A percentile compares a stretch with the other conserved stretches of the same genome.
These are phyloP conservation scores for Cephus rjabovi DNA, from an alignment of 2,888 invertebrate genomes.

Conservation along the genomic window DNA sequence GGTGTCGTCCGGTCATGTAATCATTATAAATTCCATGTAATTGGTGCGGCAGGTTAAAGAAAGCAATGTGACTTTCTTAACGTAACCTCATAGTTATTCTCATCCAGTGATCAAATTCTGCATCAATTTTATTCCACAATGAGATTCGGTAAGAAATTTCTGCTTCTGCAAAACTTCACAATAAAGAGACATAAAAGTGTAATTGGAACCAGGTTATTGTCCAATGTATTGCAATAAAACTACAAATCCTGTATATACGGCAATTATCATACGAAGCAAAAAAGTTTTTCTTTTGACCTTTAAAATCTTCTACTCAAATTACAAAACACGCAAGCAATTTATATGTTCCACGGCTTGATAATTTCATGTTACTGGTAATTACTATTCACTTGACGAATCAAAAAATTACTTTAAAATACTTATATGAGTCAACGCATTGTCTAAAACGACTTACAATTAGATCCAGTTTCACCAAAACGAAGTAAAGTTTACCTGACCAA, in stretches of 20 bases:
- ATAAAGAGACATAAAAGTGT: background rate
- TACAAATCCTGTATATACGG: too few species aligned
- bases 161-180: background rate
- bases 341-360: background rate
- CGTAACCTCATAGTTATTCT: background rate
- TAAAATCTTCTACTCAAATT: too few species aligned
- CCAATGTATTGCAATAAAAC: too few species aligned
- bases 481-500: background rate
- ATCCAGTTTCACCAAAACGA: too few species aligned
- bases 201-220: background rate
- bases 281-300: too few species aligned
- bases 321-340: background rate
- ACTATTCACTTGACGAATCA: background rate
- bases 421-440: too few species aligned
- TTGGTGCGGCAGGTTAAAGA: background rate
- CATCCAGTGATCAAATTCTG: background rate
- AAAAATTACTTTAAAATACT: background rate
- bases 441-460: too few species aligned
- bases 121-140: background rate
- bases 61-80: constrained; percentile 2
- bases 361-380: background rate
- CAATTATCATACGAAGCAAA: too few species aligned
- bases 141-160: background rate
- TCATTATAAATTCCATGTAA: constrained; percentile 5
- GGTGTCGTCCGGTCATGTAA: background rate